Percentiles rank a stretch among this genome's conserved stretches.
Conservation (phyloP, 2,113 vertebrate genomes). For the Pseudorasbora parva region DNA sequence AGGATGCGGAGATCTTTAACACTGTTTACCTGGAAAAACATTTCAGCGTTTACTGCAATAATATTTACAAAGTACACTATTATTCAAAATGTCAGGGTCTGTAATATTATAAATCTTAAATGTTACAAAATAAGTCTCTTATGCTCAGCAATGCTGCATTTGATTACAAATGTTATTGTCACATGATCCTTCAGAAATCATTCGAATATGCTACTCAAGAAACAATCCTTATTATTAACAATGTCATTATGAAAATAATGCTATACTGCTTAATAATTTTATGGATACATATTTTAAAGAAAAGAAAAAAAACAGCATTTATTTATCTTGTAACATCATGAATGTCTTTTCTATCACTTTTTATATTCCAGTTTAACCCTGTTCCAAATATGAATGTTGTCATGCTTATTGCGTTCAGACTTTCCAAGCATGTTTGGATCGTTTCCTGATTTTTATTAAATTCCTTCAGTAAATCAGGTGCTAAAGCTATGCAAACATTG, state of each 20-base stretch:
- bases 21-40: slow-evolving; percentile 85
- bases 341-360: not conserved
- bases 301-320: not conserved
- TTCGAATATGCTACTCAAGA: not conserved
- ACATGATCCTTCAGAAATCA: not conserved
- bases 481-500: not conserved
- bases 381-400: not conserved
- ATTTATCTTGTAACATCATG: not conserved
- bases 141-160: not conserved
- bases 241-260: too few relatives aligned
- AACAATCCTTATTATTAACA: not conserved
- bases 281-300: not conserved
- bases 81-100: not conserved
- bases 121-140: not conserved
- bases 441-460: not conserved
- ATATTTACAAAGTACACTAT: not conserved
- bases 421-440: not conserved
- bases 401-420: not conserved
- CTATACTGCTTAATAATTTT: not conserved
- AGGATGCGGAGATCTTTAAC: slow-evolving; percentile 93
- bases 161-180: not conserved
- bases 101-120: not conserved
- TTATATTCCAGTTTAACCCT: not conserved
- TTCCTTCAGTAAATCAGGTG: not conserved
- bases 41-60: not conserved